phyloP scores from a whole-genome alignment of 2,888 invertebrate species.

The Heliconius ethilla region DNA sequence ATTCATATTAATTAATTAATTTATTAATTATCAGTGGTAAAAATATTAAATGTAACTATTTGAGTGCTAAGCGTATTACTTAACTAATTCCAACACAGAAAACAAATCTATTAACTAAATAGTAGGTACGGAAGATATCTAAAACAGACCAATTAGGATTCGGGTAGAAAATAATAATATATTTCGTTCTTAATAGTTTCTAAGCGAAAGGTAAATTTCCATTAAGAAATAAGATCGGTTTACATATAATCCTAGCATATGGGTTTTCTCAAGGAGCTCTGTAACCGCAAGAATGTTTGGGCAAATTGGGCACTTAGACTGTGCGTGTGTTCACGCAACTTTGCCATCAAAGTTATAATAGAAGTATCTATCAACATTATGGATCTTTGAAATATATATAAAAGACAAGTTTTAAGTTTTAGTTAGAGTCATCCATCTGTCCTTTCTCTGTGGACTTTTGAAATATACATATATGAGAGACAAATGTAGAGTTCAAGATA shows the following conservation, averaged over 20 bases:
- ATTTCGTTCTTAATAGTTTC: background rate
- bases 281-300: slow-evolving; percentile 17
- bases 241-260: background rate
- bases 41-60: too few species aligned
- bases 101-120: background rate
- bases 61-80: background rate
- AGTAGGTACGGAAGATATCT: background rate
- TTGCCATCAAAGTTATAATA: slow-evolving; percentile 19
- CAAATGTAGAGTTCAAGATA: background rate
- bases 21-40: background rate
- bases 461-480: background rate
- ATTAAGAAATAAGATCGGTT: slow-evolving; percentile 11
- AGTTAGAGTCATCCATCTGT: background rate
- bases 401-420: background rate
- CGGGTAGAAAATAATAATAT: background rate
- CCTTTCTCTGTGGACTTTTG: background rate
- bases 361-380: slow-evolving; percentile 22
- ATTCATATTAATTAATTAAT: too few species aligned
- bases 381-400: slow-evolving; percentile 5
- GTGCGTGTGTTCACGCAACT: slow-evolving; percentile 24
- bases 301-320: slow-evolving; percentile 25
- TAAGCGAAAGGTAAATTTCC: slow-evolving; percentile 7
- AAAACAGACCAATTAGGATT: background rate
- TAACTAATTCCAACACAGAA: background rate
- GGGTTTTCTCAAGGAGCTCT: slow-evolving; percentile 14